A percentile compares a stretch with the other conserved stretches of the same genome.
Evolutionary conservation across 2,888 invertebrate species (phyloP).

Genomic region (Eupithecia vulgata): DNA sequence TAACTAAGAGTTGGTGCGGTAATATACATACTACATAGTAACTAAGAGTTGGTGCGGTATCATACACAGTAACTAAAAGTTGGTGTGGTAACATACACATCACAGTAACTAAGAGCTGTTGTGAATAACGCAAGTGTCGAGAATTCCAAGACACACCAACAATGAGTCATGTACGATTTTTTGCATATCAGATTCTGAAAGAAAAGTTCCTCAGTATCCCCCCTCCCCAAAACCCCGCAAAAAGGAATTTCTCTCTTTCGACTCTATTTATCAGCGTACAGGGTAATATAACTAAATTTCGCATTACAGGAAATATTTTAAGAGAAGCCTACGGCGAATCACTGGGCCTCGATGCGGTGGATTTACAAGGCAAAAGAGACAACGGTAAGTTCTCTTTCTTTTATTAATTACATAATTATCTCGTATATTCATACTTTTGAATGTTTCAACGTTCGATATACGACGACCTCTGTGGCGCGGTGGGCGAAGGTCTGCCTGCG

Average conservation of each 20-base stretch:
- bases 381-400: conserved; percentile 52
- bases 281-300: background rate
- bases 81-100: conserved; percentile 8
- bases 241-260: background rate
- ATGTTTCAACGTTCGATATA: too few species aligned
- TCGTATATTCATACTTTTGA: too few species aligned
- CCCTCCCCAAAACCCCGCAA: too few species aligned
- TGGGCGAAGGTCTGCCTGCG: too few species aligned
- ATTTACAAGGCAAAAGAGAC: conserved; percentile 68
- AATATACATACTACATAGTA: background rate
- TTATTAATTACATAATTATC: too few species aligned
- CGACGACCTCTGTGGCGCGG: too few species aligned
- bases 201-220: too few species aligned
- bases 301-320: conserved; percentile 70
- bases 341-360: conserved; percentile 62
- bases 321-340: conserved; percentile 73
- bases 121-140: too few species aligned
- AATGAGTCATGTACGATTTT: background rate
- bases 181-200: too few species aligned
- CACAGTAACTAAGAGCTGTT: too few species aligned
- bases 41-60: background rate
- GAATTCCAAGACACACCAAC: too few species aligned
- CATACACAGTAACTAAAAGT: background rate
- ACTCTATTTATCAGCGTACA: background rate
- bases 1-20: conserved; percentile 12